These are phyloP conservation scores for Ischnura elegans DNA, from an alignment of 2,888 invertebrate genomes.

Conservation along the genomic window DNA sequence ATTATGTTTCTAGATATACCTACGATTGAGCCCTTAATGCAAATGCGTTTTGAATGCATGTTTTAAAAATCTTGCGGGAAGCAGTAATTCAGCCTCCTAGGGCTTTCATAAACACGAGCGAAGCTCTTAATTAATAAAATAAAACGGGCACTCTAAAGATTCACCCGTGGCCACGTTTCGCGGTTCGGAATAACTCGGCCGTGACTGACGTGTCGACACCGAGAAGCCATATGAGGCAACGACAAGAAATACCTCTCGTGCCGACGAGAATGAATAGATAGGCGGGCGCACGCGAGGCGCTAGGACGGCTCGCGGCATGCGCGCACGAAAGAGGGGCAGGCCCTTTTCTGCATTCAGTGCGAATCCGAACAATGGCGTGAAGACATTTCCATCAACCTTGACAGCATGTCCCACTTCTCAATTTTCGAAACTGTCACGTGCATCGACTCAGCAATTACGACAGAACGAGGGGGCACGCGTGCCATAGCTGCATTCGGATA, in stretches of 20 bases:
- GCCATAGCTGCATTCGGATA: no score
- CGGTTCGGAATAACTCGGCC: not conserved
- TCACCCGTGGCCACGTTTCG: not conserved
- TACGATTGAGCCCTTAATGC: no score
- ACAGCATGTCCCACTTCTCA: not conserved
- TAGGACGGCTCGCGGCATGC: not conserved
- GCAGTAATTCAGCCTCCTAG: not conserved
- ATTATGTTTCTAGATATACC: no score
- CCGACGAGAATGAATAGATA: not conserved
- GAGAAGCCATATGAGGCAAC: slow-evolving; percentile 14
- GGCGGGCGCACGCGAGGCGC: not conserved
- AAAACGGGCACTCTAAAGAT: not conserved
- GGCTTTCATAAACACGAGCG: not conserved
- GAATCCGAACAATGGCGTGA: slow-evolving; percentile 26
- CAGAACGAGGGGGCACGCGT: not conserved
- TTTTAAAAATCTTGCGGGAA: not conserved
- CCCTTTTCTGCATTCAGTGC: slow-evolving; percentile 10
- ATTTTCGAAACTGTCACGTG: not conserved
- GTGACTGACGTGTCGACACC: not conserved
- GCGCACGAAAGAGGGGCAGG: not conserved
- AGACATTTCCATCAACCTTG: slow-evolving; percentile 14
- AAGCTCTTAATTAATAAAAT: not conserved
- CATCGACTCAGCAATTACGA: not conserved
- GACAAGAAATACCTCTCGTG: slow-evolving; percentile 17
- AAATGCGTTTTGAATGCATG: no score